Conservation (phyloP, 2,113 vertebrate genomes). For the Tor tambroides region DNA sequence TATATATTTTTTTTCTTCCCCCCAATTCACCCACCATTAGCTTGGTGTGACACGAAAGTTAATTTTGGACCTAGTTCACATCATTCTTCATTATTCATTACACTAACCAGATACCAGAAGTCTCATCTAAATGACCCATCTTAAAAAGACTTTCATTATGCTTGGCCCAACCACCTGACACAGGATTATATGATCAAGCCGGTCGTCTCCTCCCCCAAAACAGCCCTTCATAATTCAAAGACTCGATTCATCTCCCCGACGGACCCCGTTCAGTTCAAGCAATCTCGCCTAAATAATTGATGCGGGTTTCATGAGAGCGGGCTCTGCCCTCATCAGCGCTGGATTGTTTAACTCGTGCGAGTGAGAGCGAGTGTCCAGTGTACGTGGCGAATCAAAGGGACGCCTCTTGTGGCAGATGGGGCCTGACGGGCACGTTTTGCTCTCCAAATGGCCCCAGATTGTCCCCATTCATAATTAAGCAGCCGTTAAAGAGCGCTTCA, state of each 20-base stretch:
- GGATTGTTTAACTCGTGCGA: conserved; percentile 75
- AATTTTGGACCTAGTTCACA: not conserved
- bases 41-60: not conserved
- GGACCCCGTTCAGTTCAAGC: conserved; percentile 62
- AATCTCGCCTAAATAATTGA: conserved; percentile 45
- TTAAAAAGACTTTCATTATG: conserved; percentile 70
- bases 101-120: too few relatives aligned
- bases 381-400: conserved; percentile 75
- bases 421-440: conserved; percentile 73
- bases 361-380: conserved; percentile 66
- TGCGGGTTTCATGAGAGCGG: not conserved
- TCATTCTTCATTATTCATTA: too few relatives aligned
- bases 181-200: conserved; percentile 29
- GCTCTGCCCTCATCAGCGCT: conserved; percentile 46
- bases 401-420: conserved; percentile 79
- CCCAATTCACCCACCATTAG: too few relatives aligned
- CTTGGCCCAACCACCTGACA: conserved; percentile 50
- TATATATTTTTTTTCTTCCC: too few relatives aligned
- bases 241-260: conserved; percentile 56
- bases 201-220: conserved; percentile 62
- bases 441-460: conserved; percentile 80
- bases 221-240: conserved; percentile 67
- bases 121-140: not conserved
- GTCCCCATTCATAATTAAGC: conserved; percentile 86
- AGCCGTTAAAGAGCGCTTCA: conserved; percentile 68